phyloP scores from a whole-genome alignment of 2,113 vertebrate species.

The Neodontobutis hainanensis region DNA sequence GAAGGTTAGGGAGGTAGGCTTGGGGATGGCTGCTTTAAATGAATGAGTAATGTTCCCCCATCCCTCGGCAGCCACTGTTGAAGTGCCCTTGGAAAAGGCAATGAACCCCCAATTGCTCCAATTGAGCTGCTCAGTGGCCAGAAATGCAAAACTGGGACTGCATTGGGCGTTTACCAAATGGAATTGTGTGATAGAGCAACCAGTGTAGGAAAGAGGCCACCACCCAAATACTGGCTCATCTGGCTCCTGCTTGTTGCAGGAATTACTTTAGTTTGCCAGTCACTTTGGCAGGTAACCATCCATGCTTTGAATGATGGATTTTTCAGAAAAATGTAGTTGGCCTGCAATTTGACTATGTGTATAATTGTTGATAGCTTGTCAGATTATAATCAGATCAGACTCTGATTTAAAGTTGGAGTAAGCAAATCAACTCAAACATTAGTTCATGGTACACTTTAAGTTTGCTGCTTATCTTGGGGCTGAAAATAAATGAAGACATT shows the following conservation, averaged over 20 bases:
- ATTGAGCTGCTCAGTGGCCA: constrained; percentile 65
- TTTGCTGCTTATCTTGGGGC: too few species aligned
- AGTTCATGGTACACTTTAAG: too few species aligned
- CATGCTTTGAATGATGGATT: constrained; percentile 25
- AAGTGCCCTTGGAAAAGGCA: constrained; percentile 69
- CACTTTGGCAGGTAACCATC: constrained; percentile 52
- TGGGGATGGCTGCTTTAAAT: constrained; percentile 49
- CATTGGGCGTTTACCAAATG: constrained; percentile 57
- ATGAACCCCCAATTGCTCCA: constrained; percentile 57
- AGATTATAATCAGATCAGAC: neutral
- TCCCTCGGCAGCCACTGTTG: constrained; percentile 56
- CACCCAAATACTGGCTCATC: constrained; percentile 42
- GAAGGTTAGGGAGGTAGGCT: constrained; percentile 53
- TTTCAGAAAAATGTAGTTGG: constrained; percentile 15
- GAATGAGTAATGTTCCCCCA: constrained; percentile 61
- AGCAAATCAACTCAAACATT: neutral
- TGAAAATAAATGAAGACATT: too few species aligned
- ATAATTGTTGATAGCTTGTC: constrained; percentile 1
- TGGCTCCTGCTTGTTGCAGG: constrained; percentile 24
- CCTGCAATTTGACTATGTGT: constrained; percentile 9
- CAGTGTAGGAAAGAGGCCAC: constrained; percentile 42
- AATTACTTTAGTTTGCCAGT: constrained; percentile 46
- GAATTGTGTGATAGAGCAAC: constrained; percentile 50
- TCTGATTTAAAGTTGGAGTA: constrained; percentile 4
- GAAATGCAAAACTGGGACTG: constrained; percentile 60